Percentiles rank a stretch among this genome's conserved stretches.
phyloP scores from a whole-genome alignment of 2,113 vertebrate species.

The Mirounga angustirostris region DNA sequence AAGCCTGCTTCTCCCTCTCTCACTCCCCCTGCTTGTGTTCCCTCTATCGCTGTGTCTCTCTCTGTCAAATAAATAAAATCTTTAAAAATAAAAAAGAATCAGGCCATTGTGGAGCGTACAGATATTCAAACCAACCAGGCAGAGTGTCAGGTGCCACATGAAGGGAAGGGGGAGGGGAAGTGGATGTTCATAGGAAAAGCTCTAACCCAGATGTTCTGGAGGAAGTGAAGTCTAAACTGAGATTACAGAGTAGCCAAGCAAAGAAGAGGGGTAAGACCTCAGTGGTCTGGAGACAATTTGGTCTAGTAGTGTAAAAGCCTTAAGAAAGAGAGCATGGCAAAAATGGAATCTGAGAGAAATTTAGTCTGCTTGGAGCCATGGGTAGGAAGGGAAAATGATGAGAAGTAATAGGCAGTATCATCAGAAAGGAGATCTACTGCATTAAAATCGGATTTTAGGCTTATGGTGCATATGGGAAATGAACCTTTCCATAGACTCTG shows the following conservation, averaged over 20 bases:
- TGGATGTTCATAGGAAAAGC: neutral
- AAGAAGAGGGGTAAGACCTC: neutral
- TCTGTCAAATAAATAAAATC: too few relatives aligned
- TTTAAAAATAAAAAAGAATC: too few relatives aligned
- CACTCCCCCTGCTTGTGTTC: too few relatives aligned
- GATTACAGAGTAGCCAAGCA: neutral
- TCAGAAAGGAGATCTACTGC: neutral
- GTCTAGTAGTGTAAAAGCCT: neutral
- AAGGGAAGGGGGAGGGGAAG: too few relatives aligned
- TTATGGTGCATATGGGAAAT: neutral
- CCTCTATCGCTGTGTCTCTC: too few relatives aligned
- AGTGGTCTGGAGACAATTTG: neutral
- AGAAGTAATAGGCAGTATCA: neutral
- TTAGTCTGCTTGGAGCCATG: neutral
- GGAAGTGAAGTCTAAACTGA: neutral
- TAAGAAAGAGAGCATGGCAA: neutral
- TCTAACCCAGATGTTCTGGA: neutral
- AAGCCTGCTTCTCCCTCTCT: too few relatives aligned
- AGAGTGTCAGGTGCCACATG: neutral
- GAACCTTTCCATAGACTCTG: neutral
- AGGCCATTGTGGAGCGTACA: accelerated
- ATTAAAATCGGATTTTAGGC: neutral
- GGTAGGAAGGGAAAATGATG: neutral
- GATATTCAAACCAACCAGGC: neutral
- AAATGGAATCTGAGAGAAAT: neutral